Evolutionary conservation across 2,113 vertebrate species (phyloP).

Genomic region (Callocephalon fimbriatum): DNA sequence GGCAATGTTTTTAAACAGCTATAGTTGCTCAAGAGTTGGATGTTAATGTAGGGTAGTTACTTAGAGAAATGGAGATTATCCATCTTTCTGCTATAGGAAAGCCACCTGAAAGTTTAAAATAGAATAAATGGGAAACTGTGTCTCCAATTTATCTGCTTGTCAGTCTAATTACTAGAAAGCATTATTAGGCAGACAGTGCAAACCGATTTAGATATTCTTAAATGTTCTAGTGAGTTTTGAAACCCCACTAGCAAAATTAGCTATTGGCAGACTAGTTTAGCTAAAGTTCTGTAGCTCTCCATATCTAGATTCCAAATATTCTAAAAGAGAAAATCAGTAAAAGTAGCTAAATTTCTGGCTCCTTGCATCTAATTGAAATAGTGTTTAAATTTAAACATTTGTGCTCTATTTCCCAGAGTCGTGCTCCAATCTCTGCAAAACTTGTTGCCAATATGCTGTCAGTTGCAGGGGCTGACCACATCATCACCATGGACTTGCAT

Average conservation of each 20-base stretch:
- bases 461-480: slow-evolving; percentile 94
- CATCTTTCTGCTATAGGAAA: background rate
- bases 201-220: background rate
- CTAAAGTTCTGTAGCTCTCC: background rate
- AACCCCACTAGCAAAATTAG: background rate
- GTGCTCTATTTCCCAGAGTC: slow-evolving; percentile 83
- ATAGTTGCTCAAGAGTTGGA: background rate
- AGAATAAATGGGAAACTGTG: background rate
- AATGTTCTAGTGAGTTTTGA: background rate
- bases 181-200: background rate
- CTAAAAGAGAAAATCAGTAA: background rate
- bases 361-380: background rate
- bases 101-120: background rate
- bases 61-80: background rate
- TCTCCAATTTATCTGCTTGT: background rate
- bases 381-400: background rate
- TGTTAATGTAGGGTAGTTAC: background rate
- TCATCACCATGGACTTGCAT: slow-evolving; percentile 97
- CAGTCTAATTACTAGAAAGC: background rate
- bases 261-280: background rate
- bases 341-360: background rate
- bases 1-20: background rate
- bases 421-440: slow-evolving; percentile 95
- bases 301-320: background rate
- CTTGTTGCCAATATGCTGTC: slow-evolving; percentile 97